Percentiles rank a stretch among this genome's conserved stretches.
These are phyloP conservation scores for Drosophila oshimai DNA, from an alignment of 1,140 invertebrate species.

Conservation along the genomic window DNA sequence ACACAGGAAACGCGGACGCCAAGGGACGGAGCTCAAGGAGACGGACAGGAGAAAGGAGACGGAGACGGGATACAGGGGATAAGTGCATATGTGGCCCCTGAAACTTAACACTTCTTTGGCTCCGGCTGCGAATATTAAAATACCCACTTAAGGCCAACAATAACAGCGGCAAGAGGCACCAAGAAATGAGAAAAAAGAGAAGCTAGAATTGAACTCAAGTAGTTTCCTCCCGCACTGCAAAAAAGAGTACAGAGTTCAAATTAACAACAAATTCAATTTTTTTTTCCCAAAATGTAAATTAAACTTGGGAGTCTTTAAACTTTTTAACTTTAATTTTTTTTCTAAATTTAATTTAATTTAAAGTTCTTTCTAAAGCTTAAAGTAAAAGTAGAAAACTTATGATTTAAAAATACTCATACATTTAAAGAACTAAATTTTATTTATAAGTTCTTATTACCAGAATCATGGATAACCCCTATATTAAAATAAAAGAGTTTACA, in stretches of 20 bases:
- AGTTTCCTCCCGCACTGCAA: conserved; percentile 2
- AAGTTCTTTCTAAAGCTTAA: neutral
- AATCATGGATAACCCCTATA: no score
- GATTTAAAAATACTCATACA: no score
- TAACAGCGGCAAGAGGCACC: conserved; percentile 35
- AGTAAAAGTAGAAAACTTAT: no score
- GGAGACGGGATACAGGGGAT: conserved; percentile 36
- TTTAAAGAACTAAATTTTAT: no score
- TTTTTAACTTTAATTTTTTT: no score
- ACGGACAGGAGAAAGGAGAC: conserved; percentile 11
- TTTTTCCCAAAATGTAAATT: neutral
- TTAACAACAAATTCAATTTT: neutral
- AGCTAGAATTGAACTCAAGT: conserved; percentile 31
- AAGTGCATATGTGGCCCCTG: conserved; percentile 70
- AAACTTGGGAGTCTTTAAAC: no score
- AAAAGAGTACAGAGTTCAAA: neutral
- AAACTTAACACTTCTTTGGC: conserved; percentile 71
- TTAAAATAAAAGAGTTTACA: neutral
- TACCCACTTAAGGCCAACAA: conserved; percentile 72
- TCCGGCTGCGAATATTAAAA: conserved; percentile 75
- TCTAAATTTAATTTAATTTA: neutral
- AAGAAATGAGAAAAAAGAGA: conserved; percentile 42
- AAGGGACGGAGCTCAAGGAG: conserved; percentile 8
- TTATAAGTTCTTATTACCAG: no score
- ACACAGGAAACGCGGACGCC: conserved; percentile 66